Evolutionary conservation across 2,113 vertebrate genomes (phyloP).

Genomic region (Oceanodroma tethys): DNA sequence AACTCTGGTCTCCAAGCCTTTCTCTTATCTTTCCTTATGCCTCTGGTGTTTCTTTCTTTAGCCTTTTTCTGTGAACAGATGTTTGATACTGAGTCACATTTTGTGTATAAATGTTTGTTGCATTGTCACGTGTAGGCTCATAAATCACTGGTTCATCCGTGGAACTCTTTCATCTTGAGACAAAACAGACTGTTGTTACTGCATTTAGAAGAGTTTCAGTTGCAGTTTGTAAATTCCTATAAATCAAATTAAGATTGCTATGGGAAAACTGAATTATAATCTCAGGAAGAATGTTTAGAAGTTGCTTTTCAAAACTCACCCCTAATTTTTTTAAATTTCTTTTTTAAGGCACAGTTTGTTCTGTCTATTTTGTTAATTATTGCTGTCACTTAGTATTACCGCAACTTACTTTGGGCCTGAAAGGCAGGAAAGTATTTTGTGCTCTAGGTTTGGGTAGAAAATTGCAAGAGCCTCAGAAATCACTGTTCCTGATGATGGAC

Average conservation of each 20-base stretch:
- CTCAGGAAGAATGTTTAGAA: neutral
- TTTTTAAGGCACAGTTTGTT: neutral
- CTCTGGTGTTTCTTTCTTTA: neutral
- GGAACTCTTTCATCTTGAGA: neutral
- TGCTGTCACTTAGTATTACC: neutral
- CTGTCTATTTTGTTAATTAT: neutral
- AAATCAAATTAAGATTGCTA: neutral
- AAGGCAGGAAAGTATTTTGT: neutral
- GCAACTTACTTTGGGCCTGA: neutral
- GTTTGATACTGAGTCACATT: neutral
- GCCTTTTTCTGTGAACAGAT: neutral
- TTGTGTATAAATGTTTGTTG: neutral
- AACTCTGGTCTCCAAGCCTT: neutral
- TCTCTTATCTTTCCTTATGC: neutral
- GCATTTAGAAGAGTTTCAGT: neutral
- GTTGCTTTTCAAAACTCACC: neutral
- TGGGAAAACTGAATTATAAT: neutral
- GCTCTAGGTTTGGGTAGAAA: neutral
- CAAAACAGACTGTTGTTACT: neutral
- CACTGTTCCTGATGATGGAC: neutral
- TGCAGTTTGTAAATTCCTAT: neutral
- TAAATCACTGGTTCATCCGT: neutral
- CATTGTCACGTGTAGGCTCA: neutral
- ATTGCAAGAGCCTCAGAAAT: neutral
- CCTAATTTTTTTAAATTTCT: neutral